Percentiles rank a stretch among this genome's conserved stretches.
Conservation (phyloP, 2,888 invertebrate species). For the Tetrapedia diversipes region DNA sequence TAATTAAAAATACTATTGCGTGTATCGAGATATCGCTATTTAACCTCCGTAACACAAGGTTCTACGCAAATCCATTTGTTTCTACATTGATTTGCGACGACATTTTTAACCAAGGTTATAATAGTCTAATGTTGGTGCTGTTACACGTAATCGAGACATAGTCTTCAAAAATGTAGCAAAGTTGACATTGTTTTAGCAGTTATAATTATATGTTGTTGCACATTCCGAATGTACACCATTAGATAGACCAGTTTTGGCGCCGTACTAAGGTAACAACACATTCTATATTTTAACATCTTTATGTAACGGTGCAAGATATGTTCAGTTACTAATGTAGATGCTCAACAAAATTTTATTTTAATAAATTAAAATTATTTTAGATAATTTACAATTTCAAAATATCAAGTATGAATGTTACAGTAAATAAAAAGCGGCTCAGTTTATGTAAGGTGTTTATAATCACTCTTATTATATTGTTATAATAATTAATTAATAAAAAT, state of each 20-base stretch:
- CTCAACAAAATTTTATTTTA: background rate
- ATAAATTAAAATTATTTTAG: background rate
- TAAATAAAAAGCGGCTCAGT: background rate
- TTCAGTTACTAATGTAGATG: background rate
- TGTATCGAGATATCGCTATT: background rate
- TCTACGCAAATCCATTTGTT: background rate
- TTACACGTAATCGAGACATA: background rate
- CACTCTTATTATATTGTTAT: background rate
- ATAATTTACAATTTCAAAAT: background rate
- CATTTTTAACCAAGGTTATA: background rate
- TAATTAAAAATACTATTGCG: background rate
- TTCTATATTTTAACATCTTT: constrained; percentile 26
- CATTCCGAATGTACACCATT: background rate
- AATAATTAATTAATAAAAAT: background rate
- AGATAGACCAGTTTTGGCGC: background rate
- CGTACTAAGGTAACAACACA: background rate
- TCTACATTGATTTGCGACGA: background rate
- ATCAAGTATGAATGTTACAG: background rate
- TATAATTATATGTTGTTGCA: background rate
- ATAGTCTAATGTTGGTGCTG: background rate
- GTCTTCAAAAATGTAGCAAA: too few relatives aligned
- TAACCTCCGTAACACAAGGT: background rate
- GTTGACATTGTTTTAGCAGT: background rate
- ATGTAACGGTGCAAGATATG: constrained; percentile 21
- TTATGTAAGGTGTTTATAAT: background rate